A percentile compares a stretch with the other conserved stretches of the same genome.
phyloP scores from a whole-genome alignment of 1,140 invertebrate species.

The Cherax destructor region DNA sequence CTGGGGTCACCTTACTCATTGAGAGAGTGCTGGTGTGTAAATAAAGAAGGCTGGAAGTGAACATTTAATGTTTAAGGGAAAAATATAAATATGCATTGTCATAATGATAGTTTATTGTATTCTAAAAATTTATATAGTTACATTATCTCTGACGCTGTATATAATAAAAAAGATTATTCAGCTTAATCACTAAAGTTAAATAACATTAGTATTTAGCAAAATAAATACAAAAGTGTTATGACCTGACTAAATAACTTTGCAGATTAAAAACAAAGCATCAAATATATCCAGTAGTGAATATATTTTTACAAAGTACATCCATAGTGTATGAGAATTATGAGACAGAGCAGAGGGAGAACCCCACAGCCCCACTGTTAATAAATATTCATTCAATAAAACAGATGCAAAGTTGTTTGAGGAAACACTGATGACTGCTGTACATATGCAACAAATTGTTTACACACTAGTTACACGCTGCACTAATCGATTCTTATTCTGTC shows the following conservation, averaged over 20 bases:
- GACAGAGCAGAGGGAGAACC: neutral
- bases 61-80: too few species aligned
- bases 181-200: conserved; percentile 29
- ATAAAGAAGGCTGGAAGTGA: too few species aligned
- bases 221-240: conserved; percentile 26
- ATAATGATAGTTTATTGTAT: conserved; percentile 29
- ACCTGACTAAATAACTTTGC: conserved; percentile 8
- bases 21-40: too few species aligned
- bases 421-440: neutral
- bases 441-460: neutral
- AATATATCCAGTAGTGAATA: neutral
- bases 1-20: too few species aligned
- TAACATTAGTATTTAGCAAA: conserved; percentile 39
- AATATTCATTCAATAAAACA: neutral
- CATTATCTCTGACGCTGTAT: neutral
- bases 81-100: neutral
- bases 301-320: neutral
- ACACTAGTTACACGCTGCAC: neutral
- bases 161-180: conserved; percentile 10
- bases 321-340: neutral
- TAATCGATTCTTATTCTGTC: neutral
- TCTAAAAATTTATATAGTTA: conserved; percentile 23
- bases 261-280: neutral
- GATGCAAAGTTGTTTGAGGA: neutral
- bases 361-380: neutral